These are phyloP conservation scores for Patagioenas fasciata DNA, from an alignment of 2,113 vertebrate species.

Conservation along the genomic window DNA sequence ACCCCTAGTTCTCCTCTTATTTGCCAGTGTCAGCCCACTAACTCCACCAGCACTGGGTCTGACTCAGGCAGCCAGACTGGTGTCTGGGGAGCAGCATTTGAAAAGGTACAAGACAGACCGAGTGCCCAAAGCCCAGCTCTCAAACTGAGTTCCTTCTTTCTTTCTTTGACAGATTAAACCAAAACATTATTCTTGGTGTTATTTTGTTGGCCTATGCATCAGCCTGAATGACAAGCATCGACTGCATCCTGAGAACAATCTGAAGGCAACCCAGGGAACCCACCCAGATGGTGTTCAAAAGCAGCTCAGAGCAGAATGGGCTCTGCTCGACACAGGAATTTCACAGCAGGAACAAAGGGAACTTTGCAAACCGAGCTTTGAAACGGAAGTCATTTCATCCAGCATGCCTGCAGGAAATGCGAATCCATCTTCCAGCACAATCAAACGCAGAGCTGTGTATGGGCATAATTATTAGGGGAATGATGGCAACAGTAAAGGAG, in stretches of 20 bases:
- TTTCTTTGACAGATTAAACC: background rate
- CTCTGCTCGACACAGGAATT: background rate
- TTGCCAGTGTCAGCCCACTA: background rate
- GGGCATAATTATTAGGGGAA: constrained; percentile 42
- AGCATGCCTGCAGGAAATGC: constrained; percentile 42
- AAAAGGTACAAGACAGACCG: rapidly evolving
- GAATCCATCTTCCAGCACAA: constrained; percentile 42
- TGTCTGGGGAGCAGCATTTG: background rate
- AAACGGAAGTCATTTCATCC: constrained; percentile 32
- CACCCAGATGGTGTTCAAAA: constrained; percentile 16
- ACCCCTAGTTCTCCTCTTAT: background rate
- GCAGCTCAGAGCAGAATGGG: background rate
- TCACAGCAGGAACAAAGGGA: constrained; percentile 42
- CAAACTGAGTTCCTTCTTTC: background rate
- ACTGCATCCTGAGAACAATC: constrained; percentile 13
- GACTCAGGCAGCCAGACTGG: background rate
- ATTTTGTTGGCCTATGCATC: constrained; percentile 22
- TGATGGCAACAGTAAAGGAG: constrained; percentile 12
- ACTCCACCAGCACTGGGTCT: rapidly evolving
- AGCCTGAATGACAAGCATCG: background rate
- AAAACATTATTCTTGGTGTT: background rate
- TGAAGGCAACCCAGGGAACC: background rate
- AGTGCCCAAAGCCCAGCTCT: background rate
- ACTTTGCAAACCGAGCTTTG: constrained; percentile 28
- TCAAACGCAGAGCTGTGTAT: constrained; percentile 39